Evolutionary conservation across 2,888 invertebrate species (phyloP), one percentile per base, ranked within the genome.

Genomic region (Sisyra terminalis): DNA sequence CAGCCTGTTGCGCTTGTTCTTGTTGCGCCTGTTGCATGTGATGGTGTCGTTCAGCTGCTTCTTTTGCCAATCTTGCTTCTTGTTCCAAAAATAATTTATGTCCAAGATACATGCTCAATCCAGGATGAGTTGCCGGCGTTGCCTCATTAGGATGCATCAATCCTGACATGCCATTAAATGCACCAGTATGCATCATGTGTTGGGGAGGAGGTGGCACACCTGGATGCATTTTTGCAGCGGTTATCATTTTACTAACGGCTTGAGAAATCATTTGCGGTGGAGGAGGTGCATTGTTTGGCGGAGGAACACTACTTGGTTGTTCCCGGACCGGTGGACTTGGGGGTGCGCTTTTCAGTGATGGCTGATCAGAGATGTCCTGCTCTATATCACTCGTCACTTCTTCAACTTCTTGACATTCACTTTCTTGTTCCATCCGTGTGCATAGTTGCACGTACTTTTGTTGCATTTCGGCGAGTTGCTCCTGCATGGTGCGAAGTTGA

Each of bases 381-480:
- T 80, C 80, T 55, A 70, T 60, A 55, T 81, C 81, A 67, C 79
- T 80, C 52, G 73, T 73, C 47, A 71, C 73, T 57, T 82, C 82
- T 51, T 81, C 80, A 38, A 78, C 71, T 55, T 82, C 81, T 51
- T 77, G 75, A 50, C 79, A 78, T 53, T 80, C 80, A 1, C 79
- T 78, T 49, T 77, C 78, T 53, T 80, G 79, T 52, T 86, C 86
- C 73, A 86, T 85, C 51, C 85, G 71, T 55, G 82, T 86, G 59
- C 86, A 85, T 53, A 90, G 65, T 62, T 88, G 85, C 58, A 82
- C 74, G 63, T 90, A 90, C 59, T 88, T 83, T 57, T 88, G 85
- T 66, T 87, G 88, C 82, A 92, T 89, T 58, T 82, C 83, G 9
- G 86, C 87, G 46, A 90, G 65, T 62, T 90, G 87, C 56, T 88